Percentiles rank a stretch among this genome's conserved stretches.
These are phyloP conservation scores for Meteorus sp. DNA, from an alignment of 1,140 invertebrate genomes.

Conservation along the genomic window DNA sequence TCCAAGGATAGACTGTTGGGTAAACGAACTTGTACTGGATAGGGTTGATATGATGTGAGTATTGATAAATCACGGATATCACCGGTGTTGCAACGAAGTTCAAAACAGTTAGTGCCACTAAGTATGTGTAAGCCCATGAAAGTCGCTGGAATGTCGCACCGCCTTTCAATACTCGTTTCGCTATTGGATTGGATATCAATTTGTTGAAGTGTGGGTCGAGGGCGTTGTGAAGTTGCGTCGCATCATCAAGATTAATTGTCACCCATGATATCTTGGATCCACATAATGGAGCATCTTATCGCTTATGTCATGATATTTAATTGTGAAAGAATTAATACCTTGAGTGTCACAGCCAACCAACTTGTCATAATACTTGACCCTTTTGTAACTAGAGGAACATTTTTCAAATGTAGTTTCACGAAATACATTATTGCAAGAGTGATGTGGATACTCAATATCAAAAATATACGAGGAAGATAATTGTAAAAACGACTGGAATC, in stretches of 20 bases:
- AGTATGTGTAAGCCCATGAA: neutral
- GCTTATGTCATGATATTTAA: no score
- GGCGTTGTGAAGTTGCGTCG: no score
- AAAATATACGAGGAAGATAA: neutral
- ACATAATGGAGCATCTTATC: no score
- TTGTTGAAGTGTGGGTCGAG: no score
- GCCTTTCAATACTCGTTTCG: no score
- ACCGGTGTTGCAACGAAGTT: neutral
- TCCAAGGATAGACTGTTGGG: constrained; percentile 10
- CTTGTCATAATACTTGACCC: neutral
- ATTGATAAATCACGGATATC: neutral
- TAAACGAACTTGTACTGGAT: constrained; percentile 2
- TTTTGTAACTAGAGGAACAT: neutral
- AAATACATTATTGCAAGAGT: neutral
- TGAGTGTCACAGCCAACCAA: neutral
- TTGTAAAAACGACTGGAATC: neutral
- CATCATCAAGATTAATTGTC: no score
- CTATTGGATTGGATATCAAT: no score
- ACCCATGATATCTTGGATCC: no score
- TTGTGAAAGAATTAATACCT: neutral
- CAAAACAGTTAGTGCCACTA: neutral
- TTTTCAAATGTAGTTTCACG: neutral
- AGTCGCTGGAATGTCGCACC: neutral
- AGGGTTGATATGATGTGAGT: neutral
- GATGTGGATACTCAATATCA: neutral